Evolutionary conservation across 30 jellyfish, hydroid and myxozoan species (phyloP).

Genomic region (Aurelia coerulea): DNA sequence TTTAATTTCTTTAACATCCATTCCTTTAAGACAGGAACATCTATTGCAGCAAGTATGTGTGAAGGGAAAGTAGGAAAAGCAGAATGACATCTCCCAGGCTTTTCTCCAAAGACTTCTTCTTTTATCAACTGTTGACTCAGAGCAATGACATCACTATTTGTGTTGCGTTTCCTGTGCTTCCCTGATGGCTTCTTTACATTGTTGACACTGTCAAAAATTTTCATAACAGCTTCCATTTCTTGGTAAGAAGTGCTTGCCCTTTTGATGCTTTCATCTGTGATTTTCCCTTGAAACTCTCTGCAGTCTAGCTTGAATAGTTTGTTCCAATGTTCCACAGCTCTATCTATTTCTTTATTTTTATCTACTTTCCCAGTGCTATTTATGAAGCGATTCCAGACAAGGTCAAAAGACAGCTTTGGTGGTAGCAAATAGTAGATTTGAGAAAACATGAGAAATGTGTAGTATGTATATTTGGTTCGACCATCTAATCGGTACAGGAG

Average conservation of each 20-base stretch:
- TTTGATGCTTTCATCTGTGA: conserved; percentile 16
- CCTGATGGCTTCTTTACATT: conserved; percentile 35
- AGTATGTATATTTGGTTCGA: conserved; percentile 12
- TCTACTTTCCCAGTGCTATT: conserved; percentile 23
- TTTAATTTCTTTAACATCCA: no score
- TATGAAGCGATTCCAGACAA: conserved; percentile 6
- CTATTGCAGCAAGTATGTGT: conserved; percentile 32
- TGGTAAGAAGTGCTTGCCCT: conserved; percentile 28
- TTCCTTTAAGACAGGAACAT: conserved; percentile 27
- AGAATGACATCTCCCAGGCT: conserved; percentile 46
- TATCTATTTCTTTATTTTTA: conserved; percentile 17
- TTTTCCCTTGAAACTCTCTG: conserved; percentile 36
- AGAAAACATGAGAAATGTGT: conserved; percentile 5
- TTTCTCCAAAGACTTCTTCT: conserved; percentile 37
- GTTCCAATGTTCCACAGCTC: conserved; percentile 42
- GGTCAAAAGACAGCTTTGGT: conserved; percentile 18
- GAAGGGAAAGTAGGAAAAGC: conserved; percentile 43
- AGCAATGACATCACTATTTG: conserved; percentile 28
- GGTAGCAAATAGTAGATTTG: conserved; percentile 24
- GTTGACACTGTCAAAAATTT: conserved; percentile 22
- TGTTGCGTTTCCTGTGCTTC: conserved; percentile 47
- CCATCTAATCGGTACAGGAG: conserved; percentile 2
- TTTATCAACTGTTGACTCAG: conserved; percentile 38
- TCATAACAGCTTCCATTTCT: conserved; percentile 43
- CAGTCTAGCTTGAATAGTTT: conserved; percentile 6